Evolutionary conservation across 1,140 invertebrate genomes (phyloP).

Genomic region (Cepaea nemoralis): DNA sequence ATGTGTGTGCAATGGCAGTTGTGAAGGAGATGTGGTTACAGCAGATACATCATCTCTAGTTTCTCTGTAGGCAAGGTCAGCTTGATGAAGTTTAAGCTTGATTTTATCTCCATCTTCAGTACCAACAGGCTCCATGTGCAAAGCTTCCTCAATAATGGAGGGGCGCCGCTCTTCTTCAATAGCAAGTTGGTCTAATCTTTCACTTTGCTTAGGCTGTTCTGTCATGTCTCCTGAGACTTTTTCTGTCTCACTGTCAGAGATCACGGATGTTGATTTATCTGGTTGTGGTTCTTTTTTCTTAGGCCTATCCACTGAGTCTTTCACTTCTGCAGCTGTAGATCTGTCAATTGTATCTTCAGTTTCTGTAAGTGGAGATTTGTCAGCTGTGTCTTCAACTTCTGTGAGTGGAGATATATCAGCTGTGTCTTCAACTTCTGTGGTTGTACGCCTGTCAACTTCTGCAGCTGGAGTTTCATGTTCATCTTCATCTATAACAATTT

Average conservation of each 20-base stretch:
- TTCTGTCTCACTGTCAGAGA: background rate
- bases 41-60: background rate
- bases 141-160: background rate
- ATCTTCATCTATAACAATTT: background rate
- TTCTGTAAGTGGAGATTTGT: too few relatives aligned
- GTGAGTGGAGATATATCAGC: background rate
- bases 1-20: background rate
- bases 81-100: background rate
- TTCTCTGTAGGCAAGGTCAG: background rate
- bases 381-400: too few relatives aligned
- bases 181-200: background rate
- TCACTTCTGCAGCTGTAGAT: too few relatives aligned
- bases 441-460: constrained; percentile 24
- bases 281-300: background rate
- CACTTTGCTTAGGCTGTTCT: background rate
- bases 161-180: too few relatives aligned
- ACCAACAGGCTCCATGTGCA: background rate
- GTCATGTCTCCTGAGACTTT: background rate
- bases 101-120: constrained; percentile 14
- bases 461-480: background rate
- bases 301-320: too few relatives aligned
- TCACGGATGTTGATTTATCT: background rate
- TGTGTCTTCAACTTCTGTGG: background rate
- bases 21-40: background rate
- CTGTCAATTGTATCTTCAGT: background rate